Evolutionary conservation across 2,888 invertebrate genomes (phyloP).

Genomic region (Microctonus hyperodae): DNA sequence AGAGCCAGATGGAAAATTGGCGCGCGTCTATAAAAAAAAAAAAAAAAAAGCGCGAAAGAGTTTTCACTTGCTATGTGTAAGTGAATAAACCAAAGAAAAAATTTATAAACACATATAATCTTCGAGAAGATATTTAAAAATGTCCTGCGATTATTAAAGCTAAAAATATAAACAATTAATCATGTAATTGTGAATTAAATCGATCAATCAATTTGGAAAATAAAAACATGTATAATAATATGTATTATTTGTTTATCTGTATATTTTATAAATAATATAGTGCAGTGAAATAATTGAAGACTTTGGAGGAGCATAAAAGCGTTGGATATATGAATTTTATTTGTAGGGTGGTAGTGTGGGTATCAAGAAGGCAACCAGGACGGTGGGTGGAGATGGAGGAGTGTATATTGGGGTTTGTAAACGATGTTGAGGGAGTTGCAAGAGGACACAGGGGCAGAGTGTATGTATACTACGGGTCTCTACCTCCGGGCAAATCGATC

Average conservation of each 20-base stretch:
- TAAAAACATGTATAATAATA: no score
- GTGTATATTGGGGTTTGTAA: conserved; percentile 52
- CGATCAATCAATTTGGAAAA: neutral
- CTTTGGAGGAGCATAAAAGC: neutral
- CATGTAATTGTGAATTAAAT: no score
- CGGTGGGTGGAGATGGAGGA: conserved; percentile 1
- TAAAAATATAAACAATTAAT: no score
- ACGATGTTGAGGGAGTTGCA: conserved; percentile 37
- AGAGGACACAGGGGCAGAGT: conserved; percentile 29
- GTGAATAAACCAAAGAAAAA: no score
- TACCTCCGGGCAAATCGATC: conserved; percentile 59
- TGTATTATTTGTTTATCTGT: no score
- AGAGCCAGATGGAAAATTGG: neutral
- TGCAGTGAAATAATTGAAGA: neutral
- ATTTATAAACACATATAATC: no score
- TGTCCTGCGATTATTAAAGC: no score
- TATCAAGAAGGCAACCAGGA: conserved; percentile 10
- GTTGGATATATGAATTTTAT: neutral
- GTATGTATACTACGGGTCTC: conserved; percentile 38
- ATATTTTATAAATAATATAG: no score
- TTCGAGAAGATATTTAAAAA: no score
- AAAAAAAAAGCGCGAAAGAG: no score
- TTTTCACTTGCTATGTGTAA: no score
- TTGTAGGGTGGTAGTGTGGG: neutral
- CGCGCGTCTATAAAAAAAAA: neutral